Percentiles rank a stretch among this genome's conserved stretches.
phyloP scores from a whole-genome alignment of 2,113 vertebrate genomes.

The Motacilla alba region DNA sequence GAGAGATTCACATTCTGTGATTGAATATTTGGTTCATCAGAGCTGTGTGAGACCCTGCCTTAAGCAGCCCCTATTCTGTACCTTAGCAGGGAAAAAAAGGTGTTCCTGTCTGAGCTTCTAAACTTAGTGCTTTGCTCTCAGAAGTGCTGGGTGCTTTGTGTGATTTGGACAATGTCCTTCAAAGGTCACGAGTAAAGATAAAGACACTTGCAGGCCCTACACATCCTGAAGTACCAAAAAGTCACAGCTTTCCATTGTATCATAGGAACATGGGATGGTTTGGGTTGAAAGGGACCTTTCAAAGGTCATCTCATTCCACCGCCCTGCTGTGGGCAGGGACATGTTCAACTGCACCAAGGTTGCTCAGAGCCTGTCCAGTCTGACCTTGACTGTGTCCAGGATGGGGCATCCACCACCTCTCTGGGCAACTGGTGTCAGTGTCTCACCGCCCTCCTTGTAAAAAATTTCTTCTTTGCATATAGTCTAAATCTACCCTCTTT shows the following conservation, averaged over 20 bases:
- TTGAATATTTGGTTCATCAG: constrained; percentile 13
- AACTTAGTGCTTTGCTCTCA: background rate
- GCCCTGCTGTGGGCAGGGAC: background rate
- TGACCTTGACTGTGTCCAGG: background rate
- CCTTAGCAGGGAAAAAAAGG: background rate
- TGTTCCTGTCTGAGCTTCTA: background rate
- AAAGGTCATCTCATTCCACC: background rate
- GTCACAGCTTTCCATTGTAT: background rate
- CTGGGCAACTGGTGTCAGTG: background rate
- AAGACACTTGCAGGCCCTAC: background rate
- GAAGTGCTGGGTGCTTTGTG: background rate
- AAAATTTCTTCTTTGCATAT: background rate
- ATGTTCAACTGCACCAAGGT: background rate
- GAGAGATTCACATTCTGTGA: background rate
- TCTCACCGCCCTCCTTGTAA: background rate
- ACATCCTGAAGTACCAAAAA: background rate
- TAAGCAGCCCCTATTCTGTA: background rate
- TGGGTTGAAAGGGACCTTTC: background rate
- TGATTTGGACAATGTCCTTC: background rate
- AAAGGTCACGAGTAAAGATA: background rate
- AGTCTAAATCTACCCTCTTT: background rate
- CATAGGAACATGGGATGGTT: background rate
- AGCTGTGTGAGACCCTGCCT: background rate
- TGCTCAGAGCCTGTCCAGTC: background rate
- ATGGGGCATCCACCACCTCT: background rate